Base-by-base conservation (phyloP, 2,113 vertebrate genomes). In the Trachemys scripta region DNA sequence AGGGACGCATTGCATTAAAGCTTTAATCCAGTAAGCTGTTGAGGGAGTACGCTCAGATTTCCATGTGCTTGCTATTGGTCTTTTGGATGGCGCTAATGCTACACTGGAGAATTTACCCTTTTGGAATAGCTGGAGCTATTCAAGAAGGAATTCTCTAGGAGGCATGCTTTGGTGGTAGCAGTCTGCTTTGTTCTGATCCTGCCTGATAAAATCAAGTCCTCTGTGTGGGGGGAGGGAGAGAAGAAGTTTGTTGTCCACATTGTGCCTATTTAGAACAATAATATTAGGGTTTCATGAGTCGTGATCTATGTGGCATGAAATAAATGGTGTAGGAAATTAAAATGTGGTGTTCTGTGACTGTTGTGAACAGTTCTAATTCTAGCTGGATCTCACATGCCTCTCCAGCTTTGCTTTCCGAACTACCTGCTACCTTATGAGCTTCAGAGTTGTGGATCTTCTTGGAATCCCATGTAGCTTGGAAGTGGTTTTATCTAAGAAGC, bases 21-120 rank as follows among this genome's bases (percentile, higher is more conserved):
- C 94, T 93, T 94, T 94, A 88, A 95, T 93, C 80, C 85, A 84
- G 89, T 93, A 49, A 93, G 90, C 89, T 95, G 94, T 91, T 89
- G 5, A 45, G 94, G 86, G 96, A 94, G 84, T 59, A 1, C 1
- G 3, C 80, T 88, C 54, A 1, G 59, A 1, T 80, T 79, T 76
- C 84, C 1, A 8, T 31, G 76, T 16, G 0, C 51, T 80, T 38
- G 47, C 93, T 88, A 1, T 57, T 62, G 49, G 80, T 85, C 80
- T 85, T 59, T 24, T 78, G 16, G 38, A 12, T 4, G 3, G 35
- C 35, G 62, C 81, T 87, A 10, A 82, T 4, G 47, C 50, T 35
- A 1, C 79, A 10, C 19, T 0, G 2, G 80, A 57, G 92, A 57
- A 49, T 87, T 79, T 56, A 2, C 42, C n/a, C 47, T 10, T 69